phyloP scores from a whole-genome alignment of 2,113 vertebrate species.

The Felis catus region DNA sequence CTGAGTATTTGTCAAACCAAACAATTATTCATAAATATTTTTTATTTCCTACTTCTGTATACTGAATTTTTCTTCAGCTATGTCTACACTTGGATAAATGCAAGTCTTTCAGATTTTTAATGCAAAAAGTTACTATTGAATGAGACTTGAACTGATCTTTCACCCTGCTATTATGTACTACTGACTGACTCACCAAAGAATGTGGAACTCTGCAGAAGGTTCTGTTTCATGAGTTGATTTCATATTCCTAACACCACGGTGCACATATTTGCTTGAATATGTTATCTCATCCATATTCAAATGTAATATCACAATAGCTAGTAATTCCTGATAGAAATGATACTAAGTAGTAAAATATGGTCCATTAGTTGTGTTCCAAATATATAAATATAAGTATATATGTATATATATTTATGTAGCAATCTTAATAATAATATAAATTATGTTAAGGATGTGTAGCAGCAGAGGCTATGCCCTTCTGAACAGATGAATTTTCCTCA shows the following conservation, averaged over 20 bases:
- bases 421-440: constrained; percentile 86
- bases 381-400: constrained; percentile 9
- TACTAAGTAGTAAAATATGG: constrained; percentile 82
- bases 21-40: not conserved
- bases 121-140: not conserved
- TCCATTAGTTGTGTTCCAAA: constrained; percentile 82
- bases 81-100: not conserved
- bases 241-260: not conserved
- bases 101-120: not conserved
- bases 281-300: constrained; percentile 77
- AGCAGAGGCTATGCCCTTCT: constrained; percentile 78
- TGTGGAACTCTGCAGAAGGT: constrained; percentile 1
- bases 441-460: constrained; percentile 81
- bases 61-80: not conserved
- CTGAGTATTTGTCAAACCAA: not conserved
- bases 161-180: not conserved
- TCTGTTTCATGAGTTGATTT: constrained; percentile 63
- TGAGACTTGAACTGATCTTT: not conserved
- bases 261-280: constrained; percentile 79
- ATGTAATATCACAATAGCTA: constrained; percentile 77
- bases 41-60: not conserved
- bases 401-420: constrained; percentile 77
- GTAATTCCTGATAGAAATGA: constrained; percentile 83
- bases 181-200: not conserved
- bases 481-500: constrained; percentile 81